A percentile compares a stretch with the other conserved stretches of the same genome.
Conservation (phyloP, 2,888 invertebrate genomes). For the Silvanus unidentatus region DNA sequence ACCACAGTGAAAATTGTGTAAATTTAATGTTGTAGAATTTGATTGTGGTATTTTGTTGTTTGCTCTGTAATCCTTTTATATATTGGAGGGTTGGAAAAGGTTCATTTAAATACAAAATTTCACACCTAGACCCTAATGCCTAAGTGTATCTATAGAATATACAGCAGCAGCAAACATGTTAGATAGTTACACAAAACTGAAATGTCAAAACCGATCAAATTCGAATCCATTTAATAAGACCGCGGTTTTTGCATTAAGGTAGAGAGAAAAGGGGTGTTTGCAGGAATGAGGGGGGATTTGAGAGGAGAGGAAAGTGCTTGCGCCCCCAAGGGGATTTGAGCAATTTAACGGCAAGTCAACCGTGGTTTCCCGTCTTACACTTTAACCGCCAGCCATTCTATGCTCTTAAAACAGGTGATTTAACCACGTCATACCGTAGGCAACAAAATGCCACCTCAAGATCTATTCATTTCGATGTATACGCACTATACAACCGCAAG, state of each 20-base stretch:
- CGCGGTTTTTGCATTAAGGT: constrained; percentile 8
- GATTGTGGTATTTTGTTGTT: too few relatives aligned
- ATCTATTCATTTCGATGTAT: too few relatives aligned
- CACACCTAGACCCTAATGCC: too few relatives aligned
- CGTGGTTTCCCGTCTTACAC: constrained; percentile 20
- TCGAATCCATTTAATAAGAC: constrained; percentile 14
- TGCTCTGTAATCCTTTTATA: too few relatives aligned
- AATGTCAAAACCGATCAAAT: constrained; percentile 12
- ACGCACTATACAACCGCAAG: too few relatives aligned
- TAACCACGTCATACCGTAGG: not conserved
- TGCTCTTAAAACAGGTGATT: constrained; percentile 16
- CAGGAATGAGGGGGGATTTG: not conserved
- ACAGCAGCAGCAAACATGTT: not conserved
- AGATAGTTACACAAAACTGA: not conserved
- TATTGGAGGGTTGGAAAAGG: too few relatives aligned
- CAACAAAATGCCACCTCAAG: too few relatives aligned
- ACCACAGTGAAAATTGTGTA: too few relatives aligned
- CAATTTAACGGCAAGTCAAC: constrained; percentile 24
- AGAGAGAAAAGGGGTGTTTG: not conserved
- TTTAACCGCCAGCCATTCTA: constrained; percentile 9
- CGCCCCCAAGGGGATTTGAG: constrained; percentile 16
- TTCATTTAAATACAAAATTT: too few relatives aligned
- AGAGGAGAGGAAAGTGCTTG: constrained; percentile 1
- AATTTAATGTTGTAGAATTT: too few relatives aligned
- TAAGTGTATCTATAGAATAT: too few relatives aligned